Base-by-base conservation (phyloP, 1,140 invertebrate genomes). In the Caenorhabditis elegans region DNA sequence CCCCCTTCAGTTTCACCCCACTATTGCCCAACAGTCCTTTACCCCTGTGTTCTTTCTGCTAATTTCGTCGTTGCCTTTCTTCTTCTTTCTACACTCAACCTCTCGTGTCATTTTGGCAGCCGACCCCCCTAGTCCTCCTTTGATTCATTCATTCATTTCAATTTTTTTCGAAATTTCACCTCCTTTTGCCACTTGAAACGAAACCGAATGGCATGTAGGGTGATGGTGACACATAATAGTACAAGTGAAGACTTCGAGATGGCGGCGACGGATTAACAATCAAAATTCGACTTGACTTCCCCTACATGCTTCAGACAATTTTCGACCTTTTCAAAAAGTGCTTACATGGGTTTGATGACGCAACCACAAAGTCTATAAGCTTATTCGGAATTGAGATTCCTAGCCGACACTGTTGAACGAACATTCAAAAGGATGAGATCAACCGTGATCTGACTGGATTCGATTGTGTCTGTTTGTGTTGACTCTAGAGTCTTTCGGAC, bases 151-250 rank as follows among this genome's bases (percentile, higher is more conserved):
- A 43, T 70, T 39, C 39, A 43, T 43, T 43, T 15, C 5, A 8
- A 8, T 70, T 70, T 70, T 70, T 24, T 19, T 39, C 34, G 26
- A 70, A 70, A 43, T 70, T 70, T 39, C 34, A 24, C 60, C 60
- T 34, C 34, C 60, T 11, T 70, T 22, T n/a, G 60, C 60, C 60
- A 70, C 60, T 70, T 70, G 60, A 70, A 70, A 70, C 34, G 60
- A 70, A 70, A 70, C 60, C 60, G 60, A 70, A 70, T 70, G 60
- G 60, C 60, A 70, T n/a, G n/a, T n/a, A n/a, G n/a, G n/a, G n/a
- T n/a, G n/a, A n/a, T n/a, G n/a, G n/a, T n/a, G n/a, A n/a, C n/a
- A n/a, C n/a, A n/a, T n/a, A n/a, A n/a, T n/a, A n/a, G n/a, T n/a
- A n/a, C n/a, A n/a, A n/a, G 24, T 70, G 34, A 8, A 70, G 43